Evolutionary conservation across 2,888 invertebrate genomes (phyloP).

Genomic region (Zelleria hepariella): DNA sequence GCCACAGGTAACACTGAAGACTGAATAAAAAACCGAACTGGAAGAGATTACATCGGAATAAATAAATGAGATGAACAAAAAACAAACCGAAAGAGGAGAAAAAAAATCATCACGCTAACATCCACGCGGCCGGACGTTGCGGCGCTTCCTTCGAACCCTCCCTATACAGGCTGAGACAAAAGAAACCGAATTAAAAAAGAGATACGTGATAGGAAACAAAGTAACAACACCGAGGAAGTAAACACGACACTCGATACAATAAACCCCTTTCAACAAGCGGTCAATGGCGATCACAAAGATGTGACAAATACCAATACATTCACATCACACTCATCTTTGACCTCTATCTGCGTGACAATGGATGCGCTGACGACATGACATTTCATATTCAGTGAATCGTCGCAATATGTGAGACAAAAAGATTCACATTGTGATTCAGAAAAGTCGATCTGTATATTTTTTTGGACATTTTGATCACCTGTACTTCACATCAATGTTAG

Average conservation of each 20-base stretch:
- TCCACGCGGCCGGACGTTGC: slow-evolving; percentile 72
- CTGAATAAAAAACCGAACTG: slow-evolving; percentile 71
- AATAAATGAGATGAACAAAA: slow-evolving; percentile 74
- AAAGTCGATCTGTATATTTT: slow-evolving; percentile 24
- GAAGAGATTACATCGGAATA: slow-evolving; percentile 74
- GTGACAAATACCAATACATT: slow-evolving; percentile 11
- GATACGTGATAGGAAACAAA: neutral
- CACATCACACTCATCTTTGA: slow-evolving; percentile 33
- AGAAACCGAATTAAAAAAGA: neutral
- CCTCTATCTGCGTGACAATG: slow-evolving; percentile 40
- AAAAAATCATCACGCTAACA: slow-evolving; percentile 66
- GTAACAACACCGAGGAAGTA: neutral
- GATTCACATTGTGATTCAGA: slow-evolving; percentile 9
- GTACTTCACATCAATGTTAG: neutral
- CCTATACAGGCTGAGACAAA: slow-evolving; percentile 44
- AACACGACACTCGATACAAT: neutral
- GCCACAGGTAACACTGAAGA: slow-evolving; percentile 70
- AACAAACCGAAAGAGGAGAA: slow-evolving; percentile 58
- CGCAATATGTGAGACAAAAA: slow-evolving; percentile 14
- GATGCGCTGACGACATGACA: slow-evolving; percentile 44
- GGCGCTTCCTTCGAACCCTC: slow-evolving; percentile 67
- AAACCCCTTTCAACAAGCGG: neutral
- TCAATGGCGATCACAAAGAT: neutral
- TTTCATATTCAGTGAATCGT: slow-evolving; percentile 28
- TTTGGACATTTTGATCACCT: neutral